Conservation (phyloP, 2,113 vertebrate species). For the Clarias magur region DNA sequence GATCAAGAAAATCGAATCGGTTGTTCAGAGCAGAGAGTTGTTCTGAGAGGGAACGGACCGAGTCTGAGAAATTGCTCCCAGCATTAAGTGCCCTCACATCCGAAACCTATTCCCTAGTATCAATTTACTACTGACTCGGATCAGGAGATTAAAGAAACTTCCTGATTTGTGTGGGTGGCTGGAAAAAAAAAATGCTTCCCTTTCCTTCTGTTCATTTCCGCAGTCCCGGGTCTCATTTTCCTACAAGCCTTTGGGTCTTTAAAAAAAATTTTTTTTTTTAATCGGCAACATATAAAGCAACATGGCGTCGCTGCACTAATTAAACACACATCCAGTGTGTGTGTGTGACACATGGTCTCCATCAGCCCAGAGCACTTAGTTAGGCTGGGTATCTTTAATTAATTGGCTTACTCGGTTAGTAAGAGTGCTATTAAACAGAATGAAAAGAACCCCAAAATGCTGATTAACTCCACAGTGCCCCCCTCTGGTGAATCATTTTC, state of each 20-base stretch:
- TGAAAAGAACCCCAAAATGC: background rate
- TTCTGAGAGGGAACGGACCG: background rate
- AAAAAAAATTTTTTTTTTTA: background rate
- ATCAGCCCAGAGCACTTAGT: constrained; percentile 20
- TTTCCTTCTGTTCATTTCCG: constrained; percentile 25
- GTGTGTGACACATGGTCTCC: constrained; percentile 12
- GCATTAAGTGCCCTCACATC: background rate
- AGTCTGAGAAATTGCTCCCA: background rate
- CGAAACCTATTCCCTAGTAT: background rate
- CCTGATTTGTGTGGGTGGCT: background rate
- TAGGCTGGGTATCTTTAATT: background rate
- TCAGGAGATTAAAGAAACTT: background rate
- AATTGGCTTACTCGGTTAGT: background rate
- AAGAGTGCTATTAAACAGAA: background rate
- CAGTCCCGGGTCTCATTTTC: constrained; percentile 20
- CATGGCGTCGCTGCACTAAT: constrained; percentile 19
- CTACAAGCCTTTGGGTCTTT: background rate
- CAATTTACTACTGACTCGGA: background rate
- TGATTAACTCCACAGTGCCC: constrained; percentile 27
- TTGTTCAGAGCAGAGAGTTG: background rate
- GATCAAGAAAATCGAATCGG: background rate
- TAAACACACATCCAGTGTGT: constrained; percentile 27
- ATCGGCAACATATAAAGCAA: constrained; percentile 14
- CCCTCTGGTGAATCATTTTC: constrained; percentile 22
- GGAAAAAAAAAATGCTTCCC: background rate